Evolutionary conservation across 1,140 invertebrate genomes (phyloP).

Genomic region (Drosophila sp.): DNA sequence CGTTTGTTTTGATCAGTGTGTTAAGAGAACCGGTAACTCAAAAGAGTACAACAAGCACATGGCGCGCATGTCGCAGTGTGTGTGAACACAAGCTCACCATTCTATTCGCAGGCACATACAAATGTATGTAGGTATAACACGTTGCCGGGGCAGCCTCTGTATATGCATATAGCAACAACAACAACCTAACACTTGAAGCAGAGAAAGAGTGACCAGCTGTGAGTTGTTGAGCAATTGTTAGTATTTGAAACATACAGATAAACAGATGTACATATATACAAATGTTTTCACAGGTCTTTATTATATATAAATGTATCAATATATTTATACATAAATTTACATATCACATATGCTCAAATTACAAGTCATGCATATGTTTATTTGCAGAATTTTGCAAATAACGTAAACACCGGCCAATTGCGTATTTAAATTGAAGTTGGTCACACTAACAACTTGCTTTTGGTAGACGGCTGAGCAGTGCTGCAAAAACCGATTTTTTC

Average conservation of each 20-base stretch:
- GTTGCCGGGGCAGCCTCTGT: conserved; percentile 31
- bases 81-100: conserved; percentile 9
- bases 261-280: conserved; percentile 2
- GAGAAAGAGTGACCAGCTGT: conserved; percentile 10
- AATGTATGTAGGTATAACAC: conserved; percentile 30
- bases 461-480: too few relatives aligned
- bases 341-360: neutral
- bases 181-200: conserved; percentile 6
- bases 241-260: neutral
- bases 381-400: conserved; percentile 3
- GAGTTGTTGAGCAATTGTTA: conserved; percentile 1
- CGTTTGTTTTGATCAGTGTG: conserved; percentile 26
- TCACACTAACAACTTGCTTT: conserved; percentile 33
- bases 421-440: conserved; percentile 7
- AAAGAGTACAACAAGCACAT: conserved; percentile 70
- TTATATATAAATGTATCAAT: neutral
- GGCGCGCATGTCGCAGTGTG: conserved; percentile 78
- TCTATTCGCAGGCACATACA: conserved; percentile 3
- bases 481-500: too few relatives aligned
- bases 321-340: neutral
- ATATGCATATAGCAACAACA: neutral
- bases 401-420: conserved; percentile 10
- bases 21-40: conserved; percentile 28
- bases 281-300: neutral
- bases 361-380: neutral